Percentiles rank a stretch among this genome's conserved stretches.
phyloP scores from a whole-genome alignment of 2,888 invertebrate species.

The Netelia virgata region DNA sequence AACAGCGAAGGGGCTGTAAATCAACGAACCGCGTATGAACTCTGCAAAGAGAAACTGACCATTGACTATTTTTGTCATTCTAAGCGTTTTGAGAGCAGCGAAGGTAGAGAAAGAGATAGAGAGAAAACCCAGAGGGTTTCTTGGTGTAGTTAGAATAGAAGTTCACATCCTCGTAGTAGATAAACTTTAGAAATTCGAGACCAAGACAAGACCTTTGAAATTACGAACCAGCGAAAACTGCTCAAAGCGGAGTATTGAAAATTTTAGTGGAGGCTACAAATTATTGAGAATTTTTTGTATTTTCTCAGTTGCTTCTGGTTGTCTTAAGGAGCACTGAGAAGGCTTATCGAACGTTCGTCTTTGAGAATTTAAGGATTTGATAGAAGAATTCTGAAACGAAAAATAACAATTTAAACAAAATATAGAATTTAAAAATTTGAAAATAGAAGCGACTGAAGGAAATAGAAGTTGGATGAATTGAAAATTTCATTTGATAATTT shows the following conservation, averaged over 20 bases:
- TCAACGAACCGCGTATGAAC: slow-evolving; percentile 42
- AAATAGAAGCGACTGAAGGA: too few species aligned
- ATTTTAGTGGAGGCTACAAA: slow-evolving; percentile 3
- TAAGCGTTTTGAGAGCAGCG: slow-evolving; percentile 42
- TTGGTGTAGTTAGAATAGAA: background rate
- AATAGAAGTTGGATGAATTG: background rate
- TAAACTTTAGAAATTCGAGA: slow-evolving; percentile 49
- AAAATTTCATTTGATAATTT: too few species aligned
- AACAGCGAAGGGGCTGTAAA: slow-evolving; percentile 45
- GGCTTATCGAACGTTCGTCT: background rate
- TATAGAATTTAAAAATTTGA: too few species aligned
- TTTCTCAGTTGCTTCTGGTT: background rate
- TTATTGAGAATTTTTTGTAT: background rate
- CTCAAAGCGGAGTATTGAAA: slow-evolving; percentile 43
- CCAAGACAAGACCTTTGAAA: slow-evolving; percentile 32
- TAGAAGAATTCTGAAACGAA: too few species aligned
- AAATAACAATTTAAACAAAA: too few species aligned
- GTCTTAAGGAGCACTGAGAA: background rate
- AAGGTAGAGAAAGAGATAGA: background rate
- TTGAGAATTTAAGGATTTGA: too few species aligned
- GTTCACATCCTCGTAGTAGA: slow-evolving; percentile 26
- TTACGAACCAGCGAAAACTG: slow-evolving; percentile 33
- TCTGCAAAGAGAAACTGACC: slow-evolving; percentile 37
- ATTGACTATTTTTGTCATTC: slow-evolving; percentile 48
- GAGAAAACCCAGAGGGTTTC: background rate